phyloP scores from a whole-genome alignment of 2,797 vertebrate species.

The Synanceia verrucosa region DNA sequence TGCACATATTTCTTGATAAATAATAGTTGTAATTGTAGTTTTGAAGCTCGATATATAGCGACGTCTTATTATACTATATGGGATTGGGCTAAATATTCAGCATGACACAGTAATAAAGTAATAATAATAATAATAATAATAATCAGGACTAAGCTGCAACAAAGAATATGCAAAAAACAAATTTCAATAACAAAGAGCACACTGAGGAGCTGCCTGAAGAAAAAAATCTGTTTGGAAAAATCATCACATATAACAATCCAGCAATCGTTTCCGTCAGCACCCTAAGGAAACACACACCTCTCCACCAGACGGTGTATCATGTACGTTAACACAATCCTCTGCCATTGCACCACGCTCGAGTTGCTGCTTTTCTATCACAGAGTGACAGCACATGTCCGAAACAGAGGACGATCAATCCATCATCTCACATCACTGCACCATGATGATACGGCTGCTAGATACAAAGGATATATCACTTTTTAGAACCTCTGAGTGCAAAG shows the following conservation, averaged over 20 bases:
- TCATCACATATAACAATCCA: conserved; percentile 14
- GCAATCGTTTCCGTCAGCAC: conserved; percentile 4
- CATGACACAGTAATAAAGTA: neutral
- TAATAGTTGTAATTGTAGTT: too few species aligned
- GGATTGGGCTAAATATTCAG: neutral
- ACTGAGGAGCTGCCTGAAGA: neutral
- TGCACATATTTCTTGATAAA: too few species aligned
- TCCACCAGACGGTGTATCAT: conserved; percentile 42
- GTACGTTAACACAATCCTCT: conserved; percentile 49
- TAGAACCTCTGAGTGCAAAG: conserved; percentile 30
- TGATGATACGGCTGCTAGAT: conserved; percentile 57
- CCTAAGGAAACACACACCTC: conserved; percentile 24
- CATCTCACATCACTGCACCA: conserved; percentile 58
- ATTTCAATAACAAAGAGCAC: neutral
- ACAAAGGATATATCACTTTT: conserved; percentile 59
- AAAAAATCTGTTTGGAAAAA: conserved; percentile 6
- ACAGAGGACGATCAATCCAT: conserved; percentile 69
- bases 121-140: conserved; percentile 6
- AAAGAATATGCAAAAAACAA: conserved; percentile 9
- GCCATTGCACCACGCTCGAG: conserved; percentile 22
- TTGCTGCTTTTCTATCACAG: conserved; percentile 55
- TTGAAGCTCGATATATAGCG: neutral
- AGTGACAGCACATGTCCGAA: conserved; percentile 64
- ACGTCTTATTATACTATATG: neutral
- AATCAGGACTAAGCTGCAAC: conserved; percentile 16